Conservation (phyloP, 2,888 invertebrate species). For the Ectemnius lituratus region DNA sequence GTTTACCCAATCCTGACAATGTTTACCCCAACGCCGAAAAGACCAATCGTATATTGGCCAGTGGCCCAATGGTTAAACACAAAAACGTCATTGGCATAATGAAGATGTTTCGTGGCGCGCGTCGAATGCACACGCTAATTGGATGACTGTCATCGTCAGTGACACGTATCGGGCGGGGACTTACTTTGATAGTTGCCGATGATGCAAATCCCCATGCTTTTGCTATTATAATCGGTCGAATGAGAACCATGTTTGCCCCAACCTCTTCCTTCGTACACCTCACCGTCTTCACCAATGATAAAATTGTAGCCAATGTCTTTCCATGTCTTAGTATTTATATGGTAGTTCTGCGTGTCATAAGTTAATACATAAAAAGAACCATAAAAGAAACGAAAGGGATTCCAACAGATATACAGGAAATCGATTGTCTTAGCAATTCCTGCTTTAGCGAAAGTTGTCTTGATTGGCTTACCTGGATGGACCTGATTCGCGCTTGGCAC, state of each 20-base stretch:
- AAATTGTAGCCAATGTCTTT: slow-evolving; percentile 72
- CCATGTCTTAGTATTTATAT: slow-evolving; percentile 67
- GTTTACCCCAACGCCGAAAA: neutral
- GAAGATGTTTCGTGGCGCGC: too few relatives aligned
- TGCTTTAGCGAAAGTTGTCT: neutral
- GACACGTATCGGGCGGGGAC: too few relatives aligned
- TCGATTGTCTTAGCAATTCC: too few relatives aligned
- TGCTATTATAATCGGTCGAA: slow-evolving; percentile 80
- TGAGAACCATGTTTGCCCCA: slow-evolving; percentile 70
- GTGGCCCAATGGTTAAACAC: too few relatives aligned
- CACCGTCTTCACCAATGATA: slow-evolving; percentile 71
- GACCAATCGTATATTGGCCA: slow-evolving; percentile 22
- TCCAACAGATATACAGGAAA: too few relatives aligned
- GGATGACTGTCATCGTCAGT: too few relatives aligned
- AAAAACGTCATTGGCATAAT: too few relatives aligned
- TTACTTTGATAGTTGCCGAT: slow-evolving; percentile 83
- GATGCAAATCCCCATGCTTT: slow-evolving; percentile 85
- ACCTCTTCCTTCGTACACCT: slow-evolving; percentile 72
- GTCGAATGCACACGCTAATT: too few relatives aligned
- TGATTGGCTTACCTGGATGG: slow-evolving; percentile 70
- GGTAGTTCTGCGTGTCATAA: slow-evolving; percentile 58
- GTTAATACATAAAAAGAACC: neutral
- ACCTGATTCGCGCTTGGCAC: slow-evolving; percentile 74
- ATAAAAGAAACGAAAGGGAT: neutral
- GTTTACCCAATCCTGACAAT: neutral